These are phyloP conservation scores for Sarotherodon lohbergeri DNA, from an alignment of 2,113 vertebrate genomes.

Conservation along the genomic window DNA sequence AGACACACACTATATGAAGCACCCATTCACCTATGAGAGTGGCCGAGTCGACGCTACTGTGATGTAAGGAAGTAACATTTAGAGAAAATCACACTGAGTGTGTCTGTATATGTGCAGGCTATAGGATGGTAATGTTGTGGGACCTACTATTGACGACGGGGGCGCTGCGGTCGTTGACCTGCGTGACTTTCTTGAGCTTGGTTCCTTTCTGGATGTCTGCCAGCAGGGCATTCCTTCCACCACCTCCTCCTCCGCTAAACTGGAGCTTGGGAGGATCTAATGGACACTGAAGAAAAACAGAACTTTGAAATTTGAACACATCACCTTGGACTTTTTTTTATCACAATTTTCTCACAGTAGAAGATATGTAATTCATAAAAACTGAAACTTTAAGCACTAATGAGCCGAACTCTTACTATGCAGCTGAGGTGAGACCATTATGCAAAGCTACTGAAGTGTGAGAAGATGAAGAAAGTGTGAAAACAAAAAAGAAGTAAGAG, in stretches of 20 bases:
- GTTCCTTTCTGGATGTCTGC: conserved; percentile 91
- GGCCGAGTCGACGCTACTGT: neutral
- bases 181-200: conserved; percentile 81
- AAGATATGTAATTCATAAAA: neutral
- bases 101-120: neutral
- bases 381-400: neutral
- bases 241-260: conserved; percentile 63
- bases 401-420: neutral
- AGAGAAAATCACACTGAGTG: neutral
- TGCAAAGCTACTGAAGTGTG: neutral
- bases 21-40: neutral
- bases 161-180: conserved; percentile 88
- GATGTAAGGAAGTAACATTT: neutral
- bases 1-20: neutral
- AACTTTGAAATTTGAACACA: neutral
- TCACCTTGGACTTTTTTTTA: neutral
- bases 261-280: conserved; percentile 38
- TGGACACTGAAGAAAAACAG: conserved; percentile 22
- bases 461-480: neutral
- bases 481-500: neutral
- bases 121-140: neutral
- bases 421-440: neutral
- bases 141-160: conserved; percentile 85
- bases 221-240: conserved; percentile 81
- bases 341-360: neutral